A percentile compares a stretch with the other conserved stretches of the same genome.
These are phyloP conservation scores for Diplodus sargus DNA, from an alignment of 2,797 vertebrate genomes.

Conservation along the genomic window DNA sequence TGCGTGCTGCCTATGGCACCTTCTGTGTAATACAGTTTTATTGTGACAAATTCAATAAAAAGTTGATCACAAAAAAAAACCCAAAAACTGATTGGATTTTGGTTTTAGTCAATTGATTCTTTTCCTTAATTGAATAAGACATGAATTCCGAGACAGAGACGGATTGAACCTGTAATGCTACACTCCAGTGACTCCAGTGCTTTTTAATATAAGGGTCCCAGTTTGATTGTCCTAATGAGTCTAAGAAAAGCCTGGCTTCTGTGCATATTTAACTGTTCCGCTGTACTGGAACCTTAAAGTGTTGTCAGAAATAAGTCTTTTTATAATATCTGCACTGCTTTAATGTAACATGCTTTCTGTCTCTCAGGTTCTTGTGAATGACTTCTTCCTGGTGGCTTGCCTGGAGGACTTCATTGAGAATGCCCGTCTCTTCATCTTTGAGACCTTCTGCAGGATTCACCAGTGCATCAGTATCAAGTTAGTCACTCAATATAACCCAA, in stretches of 20 bases:
- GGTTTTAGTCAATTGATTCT: slow-evolving; percentile 38
- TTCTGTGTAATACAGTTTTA: too few relatives aligned
- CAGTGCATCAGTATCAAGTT: slow-evolving; percentile 99
- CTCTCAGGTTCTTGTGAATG: slow-evolving; percentile 95
- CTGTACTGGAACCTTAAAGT: not conserved
- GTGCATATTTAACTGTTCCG: slow-evolving; percentile 27
- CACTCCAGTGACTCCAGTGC: slow-evolving; percentile 33
- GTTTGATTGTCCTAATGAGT: slow-evolving; percentile 53
- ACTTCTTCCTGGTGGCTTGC: slow-evolving; percentile 98
- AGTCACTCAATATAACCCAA: slow-evolving; percentile 35
- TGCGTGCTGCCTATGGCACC: too few relatives aligned
- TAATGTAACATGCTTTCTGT: slow-evolving; percentile 29
- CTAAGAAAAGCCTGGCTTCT: slow-evolving; percentile 45
- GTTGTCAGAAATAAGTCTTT: slow-evolving; percentile 8
- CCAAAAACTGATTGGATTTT: slow-evolving; percentile 23
- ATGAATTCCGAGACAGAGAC: slow-evolving; percentile 32
- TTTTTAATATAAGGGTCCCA: slow-evolving; percentile 37
- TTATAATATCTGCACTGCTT: slow-evolving; percentile 1
- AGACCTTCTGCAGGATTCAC: slow-evolving; percentile 98
- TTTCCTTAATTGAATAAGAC: slow-evolving; percentile 50
- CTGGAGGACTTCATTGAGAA: slow-evolving; percentile 99
- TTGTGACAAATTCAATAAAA: too few relatives aligned
- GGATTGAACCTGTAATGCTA: slow-evolving; percentile 51
- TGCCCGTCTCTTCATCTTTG: slow-evolving; percentile 97
- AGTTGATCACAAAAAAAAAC: too few relatives aligned